These are phyloP conservation scores for Cotesia congregata DNA, from an alignment of 2,888 invertebrate genomes.

Conservation along the genomic window DNA sequence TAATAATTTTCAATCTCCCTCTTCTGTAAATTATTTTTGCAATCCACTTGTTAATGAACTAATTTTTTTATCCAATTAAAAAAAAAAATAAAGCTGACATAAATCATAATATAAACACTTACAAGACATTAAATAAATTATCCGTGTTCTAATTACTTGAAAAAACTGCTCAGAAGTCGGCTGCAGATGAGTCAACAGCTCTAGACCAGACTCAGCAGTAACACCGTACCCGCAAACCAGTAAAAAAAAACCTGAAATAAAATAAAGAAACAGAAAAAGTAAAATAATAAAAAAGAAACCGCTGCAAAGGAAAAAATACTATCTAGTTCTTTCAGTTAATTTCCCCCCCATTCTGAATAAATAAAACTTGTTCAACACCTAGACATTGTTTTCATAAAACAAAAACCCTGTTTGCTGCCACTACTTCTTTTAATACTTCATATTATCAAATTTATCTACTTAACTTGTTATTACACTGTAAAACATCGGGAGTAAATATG, in stretches of 20 bases:
- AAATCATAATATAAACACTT: slow-evolving; percentile 53
- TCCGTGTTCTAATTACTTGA: slow-evolving; percentile 60
- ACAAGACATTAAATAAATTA: slow-evolving; percentile 62
- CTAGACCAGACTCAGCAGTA: slow-evolving; percentile 24
- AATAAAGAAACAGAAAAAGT: slow-evolving; percentile 29
- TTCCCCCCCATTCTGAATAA: not conserved
- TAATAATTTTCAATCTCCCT: not conserved
- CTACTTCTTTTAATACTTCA: not conserved
- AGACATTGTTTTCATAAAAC: not conserved
- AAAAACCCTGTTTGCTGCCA: not conserved
- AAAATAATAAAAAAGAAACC: slow-evolving; percentile 19
- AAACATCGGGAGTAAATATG: too few species aligned
- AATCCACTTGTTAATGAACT: slow-evolving; percentile 15
- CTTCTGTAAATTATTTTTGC: not conserved
- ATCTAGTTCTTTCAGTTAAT: slow-evolving; percentile 6
- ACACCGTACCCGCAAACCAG: slow-evolving; percentile 19
- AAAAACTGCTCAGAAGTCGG: slow-evolving; percentile 55
- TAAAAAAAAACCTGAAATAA: slow-evolving; percentile 18
- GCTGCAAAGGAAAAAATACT: not conserved
- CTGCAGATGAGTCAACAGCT: slow-evolving; percentile 45
- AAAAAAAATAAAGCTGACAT: slow-evolving; percentile 51
- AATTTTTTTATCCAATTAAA: slow-evolving; percentile 37
- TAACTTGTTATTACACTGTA: too few species aligned
- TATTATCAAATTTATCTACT: not conserved
- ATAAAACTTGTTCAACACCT: slow-evolving; percentile 14